Conservation (phyloP, 2,113 vertebrate species). For the Macrotis lagotis region DNA sequence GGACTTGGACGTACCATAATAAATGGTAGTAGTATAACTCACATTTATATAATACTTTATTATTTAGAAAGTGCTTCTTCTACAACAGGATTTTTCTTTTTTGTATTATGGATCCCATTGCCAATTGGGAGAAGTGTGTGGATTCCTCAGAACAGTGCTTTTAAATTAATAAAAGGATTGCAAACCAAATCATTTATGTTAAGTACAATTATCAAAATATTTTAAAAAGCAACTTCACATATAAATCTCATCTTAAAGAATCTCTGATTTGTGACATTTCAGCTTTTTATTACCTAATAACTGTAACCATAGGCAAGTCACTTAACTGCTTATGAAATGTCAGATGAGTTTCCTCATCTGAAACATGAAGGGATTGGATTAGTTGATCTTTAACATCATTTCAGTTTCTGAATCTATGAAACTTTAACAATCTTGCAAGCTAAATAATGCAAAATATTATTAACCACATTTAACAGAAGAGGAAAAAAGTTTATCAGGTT, state of each 20-base stretch:
- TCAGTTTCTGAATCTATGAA: background rate
- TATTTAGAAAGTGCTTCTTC: background rate
- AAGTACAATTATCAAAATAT: background rate
- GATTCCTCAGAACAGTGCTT: background rate
- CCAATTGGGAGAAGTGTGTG: background rate
- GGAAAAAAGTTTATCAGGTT: constrained; percentile 3
- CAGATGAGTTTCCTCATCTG: background rate
- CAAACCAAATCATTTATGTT: background rate
- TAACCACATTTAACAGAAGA: background rate
- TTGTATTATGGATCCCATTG: background rate
- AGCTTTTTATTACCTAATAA: background rate
- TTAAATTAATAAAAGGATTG: background rate
- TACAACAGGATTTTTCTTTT: background rate
- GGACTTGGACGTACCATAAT: background rate
- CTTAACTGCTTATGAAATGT: background rate
- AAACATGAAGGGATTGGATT: background rate
- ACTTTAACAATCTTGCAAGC: background rate
- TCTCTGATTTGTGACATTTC: background rate
- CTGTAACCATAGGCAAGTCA: background rate
- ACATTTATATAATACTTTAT: background rate
- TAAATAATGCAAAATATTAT: background rate
- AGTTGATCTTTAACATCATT: background rate
- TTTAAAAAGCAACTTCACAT: background rate
- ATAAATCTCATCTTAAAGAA: background rate
- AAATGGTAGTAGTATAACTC: background rate